A percentile compares a stretch with the other conserved stretches of the same genome.
These are phyloP conservation scores for Isotomurus palustris DNA, from an alignment of 2,888 invertebrate species.

Conservation along the genomic window DNA sequence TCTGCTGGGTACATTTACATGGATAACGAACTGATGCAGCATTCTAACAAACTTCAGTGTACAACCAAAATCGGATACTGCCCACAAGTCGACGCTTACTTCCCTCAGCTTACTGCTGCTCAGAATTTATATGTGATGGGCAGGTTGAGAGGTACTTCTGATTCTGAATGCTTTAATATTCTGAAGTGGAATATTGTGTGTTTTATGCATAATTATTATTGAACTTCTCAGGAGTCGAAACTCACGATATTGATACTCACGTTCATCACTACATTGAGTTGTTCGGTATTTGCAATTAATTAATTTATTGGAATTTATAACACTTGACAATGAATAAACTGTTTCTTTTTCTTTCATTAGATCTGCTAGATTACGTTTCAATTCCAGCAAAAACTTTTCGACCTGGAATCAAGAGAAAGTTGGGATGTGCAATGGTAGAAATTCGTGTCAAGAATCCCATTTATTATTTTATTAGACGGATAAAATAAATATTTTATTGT, in stretches of 20 bases:
- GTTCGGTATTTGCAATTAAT: slow-evolving; percentile 21
- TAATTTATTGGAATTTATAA: too few species aligned
- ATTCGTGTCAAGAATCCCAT: too few species aligned
- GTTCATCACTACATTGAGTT: slow-evolving; percentile 25
- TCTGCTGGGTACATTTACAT: slow-evolving; percentile 26
- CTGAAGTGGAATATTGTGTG: neutral
- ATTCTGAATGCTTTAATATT: neutral
- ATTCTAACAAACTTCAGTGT: slow-evolving; percentile 3
- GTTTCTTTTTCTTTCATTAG: neutral
- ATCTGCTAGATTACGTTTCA: too few species aligned
- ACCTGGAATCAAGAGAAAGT: slow-evolving; percentile 13
- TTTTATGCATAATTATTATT: slow-evolving; percentile 15
- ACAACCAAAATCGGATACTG: slow-evolving; percentile 21
- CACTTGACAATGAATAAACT: neutral
- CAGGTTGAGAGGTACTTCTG: slow-evolving; percentile 17
- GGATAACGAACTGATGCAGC: slow-evolving; percentile 19
- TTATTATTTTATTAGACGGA: neutral
- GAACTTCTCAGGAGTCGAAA: too few species aligned
- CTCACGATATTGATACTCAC: slow-evolving; percentile 27
- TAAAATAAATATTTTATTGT: neutral
- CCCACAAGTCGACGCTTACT: slow-evolving; percentile 12
- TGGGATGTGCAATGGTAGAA: slow-evolving; percentile 22
- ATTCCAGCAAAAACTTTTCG: slow-evolving; percentile 1
- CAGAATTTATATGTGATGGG: slow-evolving; percentile 31
- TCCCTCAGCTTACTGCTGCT: slow-evolving; percentile 20